Evolutionary conservation across 2,888 invertebrate genomes (phyloP), one percentile per base, ranked within the genome.

Genomic region (Petrophora chlorosata): DNA sequence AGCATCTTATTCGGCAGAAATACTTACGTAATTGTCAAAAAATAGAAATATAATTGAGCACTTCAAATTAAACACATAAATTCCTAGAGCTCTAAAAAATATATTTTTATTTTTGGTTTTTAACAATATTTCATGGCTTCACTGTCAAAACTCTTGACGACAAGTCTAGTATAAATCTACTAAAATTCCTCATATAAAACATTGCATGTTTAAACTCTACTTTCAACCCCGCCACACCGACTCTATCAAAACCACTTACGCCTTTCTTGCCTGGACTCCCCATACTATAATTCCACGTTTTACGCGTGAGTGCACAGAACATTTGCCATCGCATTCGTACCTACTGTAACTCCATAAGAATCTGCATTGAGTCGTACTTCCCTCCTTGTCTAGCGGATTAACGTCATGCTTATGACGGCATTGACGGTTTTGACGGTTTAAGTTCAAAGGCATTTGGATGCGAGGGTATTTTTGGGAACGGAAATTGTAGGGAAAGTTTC

Each of bases 301-400:
- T 79, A 87, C 85, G 88, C 87, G 82, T 87, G 87, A 85, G 72
- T 86, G 79, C 82, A 81, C 86, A 83, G 76, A 88, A 84, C 75
- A 84, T 88, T 82, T 79, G 85, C 79, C 73, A 76, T 87, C 89
- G 73, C 84, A 68, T 76, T 88, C 83, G 68, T 84, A 77, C 88
- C 67, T 72, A 70, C 61, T 59, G 65, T 54, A 58, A 69, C 64
- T 55, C 68, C 73, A 61, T 76, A 69, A 74, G 76, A 79, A 79
- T 82, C 74, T 80, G 79, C 76, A 81, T 76, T 70, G 72, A 70
- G 65, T 67, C 65, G 68, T 84, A 75, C 78, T 62, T 70, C 79
- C 73, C 69, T 68, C 79, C 81, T 79, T 76, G 73, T 84, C 82
- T 68, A 59, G 48, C 74, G 77, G 85, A 85, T 87, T 85, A 86